Evolutionary conservation across 2,113 vertebrate genomes (phyloP).

Genomic region (Bubo blakistoni): DNA sequence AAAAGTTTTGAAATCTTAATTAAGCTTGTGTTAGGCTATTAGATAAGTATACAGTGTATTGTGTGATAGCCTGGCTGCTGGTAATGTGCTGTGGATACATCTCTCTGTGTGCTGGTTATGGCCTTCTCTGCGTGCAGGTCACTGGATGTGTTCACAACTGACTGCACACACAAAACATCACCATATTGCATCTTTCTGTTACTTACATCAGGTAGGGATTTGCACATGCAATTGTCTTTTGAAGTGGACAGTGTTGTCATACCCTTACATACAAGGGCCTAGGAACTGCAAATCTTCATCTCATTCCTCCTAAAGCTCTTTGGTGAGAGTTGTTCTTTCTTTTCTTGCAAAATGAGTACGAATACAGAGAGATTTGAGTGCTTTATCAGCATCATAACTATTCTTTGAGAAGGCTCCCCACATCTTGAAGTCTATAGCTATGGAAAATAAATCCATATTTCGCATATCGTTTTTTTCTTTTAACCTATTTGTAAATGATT

Average conservation of each 20-base stretch:
- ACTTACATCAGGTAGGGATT: background rate
- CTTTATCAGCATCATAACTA: slow-evolving; percentile 61
- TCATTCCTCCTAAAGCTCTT: background rate
- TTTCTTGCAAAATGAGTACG: slow-evolving; percentile 8
- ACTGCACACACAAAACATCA: background rate
- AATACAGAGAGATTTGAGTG: slow-evolving; percentile 5
- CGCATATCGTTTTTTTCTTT: slow-evolving; percentile 72
- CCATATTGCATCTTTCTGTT: background rate
- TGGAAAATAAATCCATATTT: slow-evolving; percentile 75
- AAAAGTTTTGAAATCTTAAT: background rate
- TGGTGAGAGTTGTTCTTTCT: slow-evolving; percentile 3
- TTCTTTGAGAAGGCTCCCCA: slow-evolving; percentile 23
- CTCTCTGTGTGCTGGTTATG: background rate
- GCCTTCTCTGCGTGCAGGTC: background rate
- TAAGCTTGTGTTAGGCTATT: background rate
- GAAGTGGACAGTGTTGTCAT: background rate
- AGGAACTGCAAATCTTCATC: background rate
- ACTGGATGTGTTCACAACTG: background rate
- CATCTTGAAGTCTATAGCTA: slow-evolving; percentile 58
- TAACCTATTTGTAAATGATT: slow-evolving; percentile 78
- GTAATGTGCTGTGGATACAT: background rate
- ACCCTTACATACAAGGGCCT: background rate
- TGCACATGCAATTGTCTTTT: background rate
- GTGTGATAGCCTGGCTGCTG: background rate
- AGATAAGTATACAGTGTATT: background rate